Base-by-base conservation (phyloP, 37 sponge, comb jelly and placozoan species). In the Eunapius fragilis region DNA sequence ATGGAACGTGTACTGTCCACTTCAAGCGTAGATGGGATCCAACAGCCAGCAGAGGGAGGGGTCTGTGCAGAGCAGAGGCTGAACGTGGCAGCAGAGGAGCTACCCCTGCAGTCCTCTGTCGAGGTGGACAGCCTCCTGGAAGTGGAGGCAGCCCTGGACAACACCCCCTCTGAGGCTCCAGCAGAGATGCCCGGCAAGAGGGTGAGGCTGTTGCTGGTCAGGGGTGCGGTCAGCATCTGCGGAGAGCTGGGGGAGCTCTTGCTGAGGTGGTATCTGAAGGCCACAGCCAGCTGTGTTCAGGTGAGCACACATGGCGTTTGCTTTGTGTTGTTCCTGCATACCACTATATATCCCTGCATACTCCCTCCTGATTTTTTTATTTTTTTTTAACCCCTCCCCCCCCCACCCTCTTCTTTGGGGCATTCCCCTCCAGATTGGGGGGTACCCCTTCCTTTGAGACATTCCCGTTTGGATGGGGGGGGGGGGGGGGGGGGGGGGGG, bases 211-310 rank as follows among this genome's bases (percentile, higher is more conserved):
- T 2, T 19, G 22, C 58, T 58, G 58, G 19, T 58, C 22, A 11
- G 22, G 14, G 58, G 7, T 4, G 7, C 14, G 58, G 17, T 58
- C 58, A 58, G 17, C 70, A 14, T 81, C 37, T 28, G 34, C 2
- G 76, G 36, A 30, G 47, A 87, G 17, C 32, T 10, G 3, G 72
- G 74, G 28, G 74, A 81, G 24, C 31, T 26, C 14, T 7, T 87
- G 13, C 81, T 87, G 67, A 81, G 49, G 68, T 30, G 45, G 26
- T 28, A 69, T 41, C 37, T 87, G 31, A 72, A 38, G 41, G 75
- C 28, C 68, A 75, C 81, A 25, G 68, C 76, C 10, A 75, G 75
- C 76, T 87, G 87, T 50, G 70, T 76, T 23, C 87, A 87, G 82
- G 87, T 87, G 25, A 74, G 49, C 24, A 77, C 47, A 45, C n/a